Conservation (phyloP, 2,888 invertebrate genomes). For the Polietes domitor region DNA sequence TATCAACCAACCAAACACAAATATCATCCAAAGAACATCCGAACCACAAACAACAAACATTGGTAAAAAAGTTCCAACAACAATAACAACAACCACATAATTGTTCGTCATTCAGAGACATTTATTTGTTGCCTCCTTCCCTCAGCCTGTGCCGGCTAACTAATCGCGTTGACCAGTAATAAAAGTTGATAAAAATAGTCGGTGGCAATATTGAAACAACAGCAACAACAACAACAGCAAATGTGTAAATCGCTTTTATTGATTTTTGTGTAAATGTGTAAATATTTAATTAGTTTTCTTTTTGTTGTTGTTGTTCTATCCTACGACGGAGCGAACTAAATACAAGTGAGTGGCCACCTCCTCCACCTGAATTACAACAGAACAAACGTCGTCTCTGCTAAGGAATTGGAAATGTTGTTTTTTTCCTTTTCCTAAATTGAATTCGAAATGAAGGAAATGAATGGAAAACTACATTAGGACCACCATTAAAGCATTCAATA, state of each 20-base stretch:
- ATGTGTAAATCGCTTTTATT: conserved; percentile 17
- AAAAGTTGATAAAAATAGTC: neutral
- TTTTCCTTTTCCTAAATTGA: neutral
- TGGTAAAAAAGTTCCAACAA: conserved; percentile 22
- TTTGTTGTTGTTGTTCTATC: neutral
- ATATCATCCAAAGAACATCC: neutral
- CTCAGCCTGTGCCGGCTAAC: neutral
- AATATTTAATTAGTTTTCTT: conserved; percentile 22
- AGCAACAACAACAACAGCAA: conserved; percentile 1
- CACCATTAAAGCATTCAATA: neutral
- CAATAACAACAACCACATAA: neutral
- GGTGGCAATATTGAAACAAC: neutral
- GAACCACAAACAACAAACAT: conserved; percentile 1
- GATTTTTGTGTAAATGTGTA: conserved; percentile 14
- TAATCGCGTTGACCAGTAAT: neutral
- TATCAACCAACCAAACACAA: neutral
- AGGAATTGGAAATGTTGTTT: neutral
- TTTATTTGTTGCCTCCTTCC: neutral
- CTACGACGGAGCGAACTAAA: neutral
- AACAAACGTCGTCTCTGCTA: neutral
- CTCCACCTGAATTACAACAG: neutral
- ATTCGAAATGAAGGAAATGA: neutral
- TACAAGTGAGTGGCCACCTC: neutral
- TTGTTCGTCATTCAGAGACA: too few species aligned
- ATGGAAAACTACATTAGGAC: neutral